Evolutionary conservation across 2,888 invertebrate genomes (phyloP).

Genomic region (Nephrotoma flavescens): DNA sequence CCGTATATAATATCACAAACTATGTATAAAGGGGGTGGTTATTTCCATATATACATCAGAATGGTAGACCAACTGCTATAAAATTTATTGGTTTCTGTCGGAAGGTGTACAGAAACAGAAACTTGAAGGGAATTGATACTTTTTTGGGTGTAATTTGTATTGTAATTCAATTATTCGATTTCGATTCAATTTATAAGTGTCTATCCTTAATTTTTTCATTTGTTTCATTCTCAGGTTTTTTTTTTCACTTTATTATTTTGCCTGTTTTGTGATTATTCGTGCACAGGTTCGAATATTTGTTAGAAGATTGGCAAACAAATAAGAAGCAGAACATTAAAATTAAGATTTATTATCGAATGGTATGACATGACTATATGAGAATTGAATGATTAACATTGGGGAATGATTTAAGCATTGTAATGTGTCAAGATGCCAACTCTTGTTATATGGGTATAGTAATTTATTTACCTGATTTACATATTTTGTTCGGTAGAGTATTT

Average conservation of each 20-base stretch:
- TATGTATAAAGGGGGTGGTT: not conserved
- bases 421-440: not conserved
- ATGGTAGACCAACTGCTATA: not conserved
- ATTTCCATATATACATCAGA: not conserved
- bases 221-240: not conserved
- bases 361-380: not conserved
- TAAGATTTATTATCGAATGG: not conserved
- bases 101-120: not conserved
- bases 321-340: not conserved
- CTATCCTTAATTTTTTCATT: not conserved
- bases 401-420: not conserved
- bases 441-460: not conserved
- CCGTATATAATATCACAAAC: not conserved
- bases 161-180: not conserved
- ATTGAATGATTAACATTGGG: not conserved
- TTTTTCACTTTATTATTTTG: not conserved
- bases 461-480: not conserved
- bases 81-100: not conserved
- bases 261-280: not conserved
- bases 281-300: not conserved
- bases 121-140: not conserved
- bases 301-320: not conserved
- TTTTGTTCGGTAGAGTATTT: not conserved
- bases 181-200: not conserved
- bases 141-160: not conserved